A percentile compares a stretch with the other conserved stretches of the same genome.
phyloP scores from a whole-genome alignment of 1,140 invertebrate species.

The Luehdorfia chinensis region DNA sequence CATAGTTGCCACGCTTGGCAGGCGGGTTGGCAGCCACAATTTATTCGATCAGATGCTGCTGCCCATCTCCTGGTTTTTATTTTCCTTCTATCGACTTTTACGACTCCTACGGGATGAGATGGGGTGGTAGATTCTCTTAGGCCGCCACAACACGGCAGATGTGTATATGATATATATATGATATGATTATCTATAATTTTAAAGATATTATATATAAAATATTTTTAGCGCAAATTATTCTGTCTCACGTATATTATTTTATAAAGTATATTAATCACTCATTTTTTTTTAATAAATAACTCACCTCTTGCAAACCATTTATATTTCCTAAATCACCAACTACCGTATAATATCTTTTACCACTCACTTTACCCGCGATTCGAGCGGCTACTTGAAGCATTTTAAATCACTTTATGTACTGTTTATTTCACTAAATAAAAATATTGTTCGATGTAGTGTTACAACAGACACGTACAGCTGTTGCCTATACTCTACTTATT shows the following conservation, averaged over 20 bases:
- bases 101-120: too few relatives aligned
- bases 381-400: constrained; percentile 37
- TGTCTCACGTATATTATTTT: too few relatives aligned
- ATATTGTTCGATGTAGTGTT: background rate
- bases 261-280: too few relatives aligned
- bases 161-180: too few relatives aligned
- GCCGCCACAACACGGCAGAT: too few relatives aligned
- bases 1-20: too few relatives aligned
- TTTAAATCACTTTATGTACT: constrained; percentile 19
- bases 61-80: too few relatives aligned
- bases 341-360: constrained; percentile 39
- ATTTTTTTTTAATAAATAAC: constrained; percentile 11
- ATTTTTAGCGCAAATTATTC: too few relatives aligned
- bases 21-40: background rate
- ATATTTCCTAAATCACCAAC: constrained; percentile 33
- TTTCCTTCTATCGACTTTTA: too few relatives aligned
- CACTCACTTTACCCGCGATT: constrained; percentile 24
- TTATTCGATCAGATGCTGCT: background rate
- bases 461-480: background rate
- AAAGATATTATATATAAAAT: too few relatives aligned
- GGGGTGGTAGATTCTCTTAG: too few relatives aligned
- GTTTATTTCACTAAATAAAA: constrained; percentile 2
- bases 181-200: too few relatives aligned
- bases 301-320: constrained; percentile 29
- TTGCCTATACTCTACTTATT: background rate